Evolutionary conservation across 2,888 invertebrate species (phyloP), one percentile per base, ranked within the genome.

Genomic region (Acronicta leporina): DNA sequence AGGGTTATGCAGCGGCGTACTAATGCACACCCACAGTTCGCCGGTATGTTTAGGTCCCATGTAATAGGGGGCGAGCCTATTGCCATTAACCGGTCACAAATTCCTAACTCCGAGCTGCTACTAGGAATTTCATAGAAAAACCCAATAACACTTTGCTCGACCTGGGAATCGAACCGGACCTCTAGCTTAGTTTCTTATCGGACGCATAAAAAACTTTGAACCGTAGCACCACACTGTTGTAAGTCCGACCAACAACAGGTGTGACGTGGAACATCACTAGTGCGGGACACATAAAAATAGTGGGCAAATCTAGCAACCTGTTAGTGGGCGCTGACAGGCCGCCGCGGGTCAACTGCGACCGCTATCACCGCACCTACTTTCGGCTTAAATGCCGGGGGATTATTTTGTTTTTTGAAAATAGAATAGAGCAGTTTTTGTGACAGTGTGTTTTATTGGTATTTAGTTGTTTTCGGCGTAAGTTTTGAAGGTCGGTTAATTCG

Each of bases 231-330:
- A 20, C 63, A 59, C 65, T 68, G 62, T 64, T 63, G 61, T 66
- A 55, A 77, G 44, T 45, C 38, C 49, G 59, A 59, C 72, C 65
- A 73, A 87, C 92, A 93, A 92, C 93, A 93, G 93, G 92, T 92
- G 92, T 86, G 84, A 74, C 59, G 65, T 83, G 88, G 86, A 88
- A 80, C 92, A 87, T 88, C 93, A 91, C 93, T 90, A 90, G 79
- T 73, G 74, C 87, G 87, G 87, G 86, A 83, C 91, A 85, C 87
- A 89, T 90, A 94, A 94, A 94, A 94, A 93, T 94, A 91, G 93
- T 92, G 89, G 67, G 83, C 86, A 88, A 90, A 90, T 90, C 89
- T 87, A 87, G 88, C 93, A 92, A 93, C 94, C 93, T 92, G 94
- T 94, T 94, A 91, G 88, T 84, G 64, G 67, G 65, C 73, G 79